Evolutionary conservation across 1,140 invertebrate species (phyloP), one percentile per base, ranked within the genome.

Genomic region (Mya arenaria): DNA sequence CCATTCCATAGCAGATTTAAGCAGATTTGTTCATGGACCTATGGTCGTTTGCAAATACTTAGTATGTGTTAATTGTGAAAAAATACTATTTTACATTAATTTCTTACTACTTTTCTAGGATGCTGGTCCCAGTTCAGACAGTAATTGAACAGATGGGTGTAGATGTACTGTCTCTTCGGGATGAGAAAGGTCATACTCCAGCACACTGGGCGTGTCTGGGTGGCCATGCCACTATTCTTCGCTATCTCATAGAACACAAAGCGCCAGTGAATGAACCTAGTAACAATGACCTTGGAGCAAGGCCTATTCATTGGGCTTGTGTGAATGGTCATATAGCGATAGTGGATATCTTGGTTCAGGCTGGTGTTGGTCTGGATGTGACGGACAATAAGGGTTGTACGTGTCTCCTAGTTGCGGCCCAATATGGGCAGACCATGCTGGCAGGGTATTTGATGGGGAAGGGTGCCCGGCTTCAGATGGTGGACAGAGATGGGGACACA

Each of bases 221-320:
- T 89, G 97, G 97, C 19, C 90, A 94, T 93, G 97, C 88, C 28
- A 82, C 87, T 32, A 88, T 92, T 41, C 84, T 93, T 0, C 81
- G 56, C 96, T 96, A 94, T 88, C 94, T 98, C 58, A 95, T 98
- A 17, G 97, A 97, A 88, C 94, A 95, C 74, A 95, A 95, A 69
- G 96, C 96, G 19, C 96, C 96, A 1, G 95, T 98, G 8, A 96
- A 98, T 93, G 93, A 97, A 56, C 95, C 97, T 0, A 97, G 97
- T 88, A 93, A 97, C 63, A 97, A 97, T 52, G 97, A 96, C 1
- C 95, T 97, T 92, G 97, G 97, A 2, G 97, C 97, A 0, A 94
- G 96, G 52, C 97, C 97, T 0, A 97, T 98, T 80, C 97, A 98
- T 90, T 98, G 97, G 97, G 97, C 97, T 1, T 97, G 97, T 90